Evolutionary conservation across 2,888 invertebrate species (phyloP).

Genomic region (Hofmannophila pseudospretella): DNA sequence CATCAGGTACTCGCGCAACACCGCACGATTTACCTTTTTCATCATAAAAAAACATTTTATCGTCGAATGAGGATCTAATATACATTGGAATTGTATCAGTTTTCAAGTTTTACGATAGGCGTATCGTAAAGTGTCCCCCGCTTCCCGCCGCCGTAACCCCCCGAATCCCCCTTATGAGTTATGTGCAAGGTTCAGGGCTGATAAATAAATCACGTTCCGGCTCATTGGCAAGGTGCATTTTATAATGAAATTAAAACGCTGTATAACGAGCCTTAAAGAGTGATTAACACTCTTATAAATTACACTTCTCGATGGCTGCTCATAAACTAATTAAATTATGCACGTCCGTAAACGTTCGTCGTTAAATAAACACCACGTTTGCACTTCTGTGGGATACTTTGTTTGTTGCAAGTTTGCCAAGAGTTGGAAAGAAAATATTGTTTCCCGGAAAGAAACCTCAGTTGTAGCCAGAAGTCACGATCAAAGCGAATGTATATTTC

Average conservation of each 20-base stretch:
- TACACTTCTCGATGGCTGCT: neutral
- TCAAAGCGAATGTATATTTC: neutral
- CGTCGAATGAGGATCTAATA: neutral
- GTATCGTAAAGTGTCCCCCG: constrained; percentile 18
- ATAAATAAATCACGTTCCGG: constrained; percentile 53
- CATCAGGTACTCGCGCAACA: no score
- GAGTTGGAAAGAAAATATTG: constrained; percentile 3
- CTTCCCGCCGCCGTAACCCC: constrained; percentile 3
- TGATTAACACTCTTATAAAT: neutral
- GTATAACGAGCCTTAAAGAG: neutral
- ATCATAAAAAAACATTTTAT: neutral
- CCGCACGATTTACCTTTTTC: neutral
- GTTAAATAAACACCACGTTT: neutral
- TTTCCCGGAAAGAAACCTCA: neutral
- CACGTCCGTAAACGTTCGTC: neutral
- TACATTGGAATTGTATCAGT: constrained; percentile 32
- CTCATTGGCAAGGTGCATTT: constrained; percentile 39
- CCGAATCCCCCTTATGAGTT: constrained; percentile 30
- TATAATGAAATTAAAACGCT: constrained; percentile 13
- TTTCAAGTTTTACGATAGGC: constrained; percentile 42
- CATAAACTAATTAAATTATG: neutral
- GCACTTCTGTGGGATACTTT: neutral
- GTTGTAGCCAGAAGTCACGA: neutral
- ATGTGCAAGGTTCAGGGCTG: constrained; percentile 34
- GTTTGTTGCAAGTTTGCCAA: constrained; percentile 11